Conservation (phyloP, 2,888 invertebrate genomes). For the Caenorhabditis becei region DNA sequence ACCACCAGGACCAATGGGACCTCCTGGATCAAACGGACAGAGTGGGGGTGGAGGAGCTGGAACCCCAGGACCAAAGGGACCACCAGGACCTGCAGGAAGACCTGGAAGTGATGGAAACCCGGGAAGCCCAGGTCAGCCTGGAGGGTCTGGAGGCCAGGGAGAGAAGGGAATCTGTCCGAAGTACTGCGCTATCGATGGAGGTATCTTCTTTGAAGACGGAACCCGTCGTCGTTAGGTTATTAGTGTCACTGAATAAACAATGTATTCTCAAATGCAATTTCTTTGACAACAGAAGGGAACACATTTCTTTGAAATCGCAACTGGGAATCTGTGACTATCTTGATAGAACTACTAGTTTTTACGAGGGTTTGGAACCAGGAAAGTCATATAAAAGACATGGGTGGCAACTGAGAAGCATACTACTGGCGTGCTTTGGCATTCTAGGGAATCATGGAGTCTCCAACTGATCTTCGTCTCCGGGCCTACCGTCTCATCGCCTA, state of each 20-base stretch:
- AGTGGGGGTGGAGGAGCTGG: conserved; percentile 51
- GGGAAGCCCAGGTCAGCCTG: conserved; percentile 60
- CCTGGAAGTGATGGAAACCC: conserved; percentile 60
- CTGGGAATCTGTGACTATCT: conserved; percentile 37
- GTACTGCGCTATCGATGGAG: conserved; percentile 73
- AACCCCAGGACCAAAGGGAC: conserved; percentile 65
- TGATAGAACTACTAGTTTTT: too few species aligned
- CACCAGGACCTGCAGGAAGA: conserved; percentile 61
- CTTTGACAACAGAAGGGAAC: conserved; percentile 57
- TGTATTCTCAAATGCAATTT: too few species aligned
- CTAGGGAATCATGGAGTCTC: conserved; percentile 54
- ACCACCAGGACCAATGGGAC: conserved; percentile 70
- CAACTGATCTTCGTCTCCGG: conserved; percentile 55
- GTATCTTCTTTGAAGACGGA: conserved; percentile 76
- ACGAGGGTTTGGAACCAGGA: too few species aligned
- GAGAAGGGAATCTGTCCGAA: conserved; percentile 74
- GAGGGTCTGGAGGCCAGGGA: conserved; percentile 67
- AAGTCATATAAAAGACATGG: too few species aligned
- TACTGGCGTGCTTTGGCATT: conserved; percentile 51
- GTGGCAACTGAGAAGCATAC: too few species aligned
- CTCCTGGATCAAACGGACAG: conserved; percentile 67
- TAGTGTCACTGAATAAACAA: too few species aligned
- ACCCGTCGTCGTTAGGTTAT: conserved; percentile 67
- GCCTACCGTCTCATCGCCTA: conserved; percentile 61
- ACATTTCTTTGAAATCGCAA: too few species aligned